These are phyloP conservation scores for Blastobasis lacticolella DNA, from an alignment of 2,888 invertebrate genomes.

Conservation along the genomic window DNA sequence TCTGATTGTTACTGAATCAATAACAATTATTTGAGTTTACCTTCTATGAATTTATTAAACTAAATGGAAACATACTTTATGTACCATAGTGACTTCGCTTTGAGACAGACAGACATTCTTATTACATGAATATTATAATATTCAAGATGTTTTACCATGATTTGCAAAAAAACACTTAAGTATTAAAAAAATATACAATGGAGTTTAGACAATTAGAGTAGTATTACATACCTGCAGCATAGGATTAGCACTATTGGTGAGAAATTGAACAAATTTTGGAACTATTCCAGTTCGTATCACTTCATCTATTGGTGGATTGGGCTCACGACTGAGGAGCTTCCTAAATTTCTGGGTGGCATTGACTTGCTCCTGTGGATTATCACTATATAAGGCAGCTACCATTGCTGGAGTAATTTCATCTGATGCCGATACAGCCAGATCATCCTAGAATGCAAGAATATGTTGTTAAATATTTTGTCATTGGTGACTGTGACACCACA, in stretches of 20 bases:
- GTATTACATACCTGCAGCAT: slow-evolving; percentile 82
- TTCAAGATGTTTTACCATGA: neutral
- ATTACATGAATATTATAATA: neutral
- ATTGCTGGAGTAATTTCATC: slow-evolving; percentile 84
- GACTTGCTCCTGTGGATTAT: slow-evolving; percentile 85
- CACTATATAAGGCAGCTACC: slow-evolving; percentile 87
- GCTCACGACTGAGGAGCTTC: slow-evolving; percentile 93
- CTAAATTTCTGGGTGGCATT: slow-evolving; percentile 93
- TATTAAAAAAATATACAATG: slow-evolving; percentile 2
- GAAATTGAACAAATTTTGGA: slow-evolving; percentile 93
- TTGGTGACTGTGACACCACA: neutral
- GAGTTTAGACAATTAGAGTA: neutral
- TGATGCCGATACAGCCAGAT: slow-evolving; percentile 49
- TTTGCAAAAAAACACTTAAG: slow-evolving; percentile 3
- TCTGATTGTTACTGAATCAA: no score
- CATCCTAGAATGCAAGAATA: slow-evolving; percentile 51
- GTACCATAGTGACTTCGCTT: no score
- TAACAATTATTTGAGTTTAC: no score
- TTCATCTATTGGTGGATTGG: slow-evolving; percentile 97
- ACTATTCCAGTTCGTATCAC: slow-evolving; percentile 96
- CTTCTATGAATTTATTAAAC: no score
- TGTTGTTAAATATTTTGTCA: neutral
- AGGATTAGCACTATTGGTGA: slow-evolving; percentile 86
- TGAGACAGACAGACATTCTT: no score
- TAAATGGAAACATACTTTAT: no score